Percentiles rank a stretch among this genome's conserved stretches.
phyloP scores from a whole-genome alignment of 2,797 vertebrate genomes.

The Spheniscus humboldti region DNA sequence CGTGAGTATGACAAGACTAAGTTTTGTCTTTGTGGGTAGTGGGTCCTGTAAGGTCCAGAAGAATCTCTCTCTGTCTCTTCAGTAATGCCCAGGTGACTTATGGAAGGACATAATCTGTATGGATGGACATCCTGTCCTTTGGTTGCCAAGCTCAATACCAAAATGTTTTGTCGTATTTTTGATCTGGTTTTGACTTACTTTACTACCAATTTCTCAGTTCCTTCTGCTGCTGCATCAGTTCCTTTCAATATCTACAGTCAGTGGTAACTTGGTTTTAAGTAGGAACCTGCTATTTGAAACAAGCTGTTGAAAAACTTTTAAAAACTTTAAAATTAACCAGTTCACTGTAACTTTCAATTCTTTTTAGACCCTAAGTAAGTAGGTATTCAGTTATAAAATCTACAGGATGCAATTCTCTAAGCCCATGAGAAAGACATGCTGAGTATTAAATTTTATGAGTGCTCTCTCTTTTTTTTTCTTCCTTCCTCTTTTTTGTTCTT shows the following conservation, averaged over 20 bases:
- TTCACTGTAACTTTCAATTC: not conserved
- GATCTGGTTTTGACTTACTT: not conserved
- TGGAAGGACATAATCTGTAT: not conserved
- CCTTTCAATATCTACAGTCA: fast-evolving
- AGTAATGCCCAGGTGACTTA: fast-evolving
- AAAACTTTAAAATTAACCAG: not conserved
- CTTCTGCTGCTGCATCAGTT: not conserved
- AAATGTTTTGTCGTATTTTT: not conserved
- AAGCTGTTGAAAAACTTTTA: not conserved
- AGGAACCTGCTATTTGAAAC: not conserved
- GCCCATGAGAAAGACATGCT: not conserved
- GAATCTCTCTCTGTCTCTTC: not conserved
- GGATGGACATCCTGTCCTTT: no score
- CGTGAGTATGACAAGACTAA: slow-evolving; percentile 70
- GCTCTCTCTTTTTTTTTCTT: no score
- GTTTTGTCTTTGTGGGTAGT: not conserved
- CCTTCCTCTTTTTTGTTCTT: not conserved
- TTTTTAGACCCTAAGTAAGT: not conserved
- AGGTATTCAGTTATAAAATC: not conserved
- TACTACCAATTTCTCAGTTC: fast-evolving
- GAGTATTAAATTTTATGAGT: not conserved
- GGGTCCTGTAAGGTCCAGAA: not conserved
- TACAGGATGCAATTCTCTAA: not conserved
- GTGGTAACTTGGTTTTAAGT: not conserved
- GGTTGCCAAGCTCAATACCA: not conserved